These are phyloP conservation scores for Lapara coniferarum DNA, from an alignment of 2,888 invertebrate species.

Conservation along the genomic window DNA sequence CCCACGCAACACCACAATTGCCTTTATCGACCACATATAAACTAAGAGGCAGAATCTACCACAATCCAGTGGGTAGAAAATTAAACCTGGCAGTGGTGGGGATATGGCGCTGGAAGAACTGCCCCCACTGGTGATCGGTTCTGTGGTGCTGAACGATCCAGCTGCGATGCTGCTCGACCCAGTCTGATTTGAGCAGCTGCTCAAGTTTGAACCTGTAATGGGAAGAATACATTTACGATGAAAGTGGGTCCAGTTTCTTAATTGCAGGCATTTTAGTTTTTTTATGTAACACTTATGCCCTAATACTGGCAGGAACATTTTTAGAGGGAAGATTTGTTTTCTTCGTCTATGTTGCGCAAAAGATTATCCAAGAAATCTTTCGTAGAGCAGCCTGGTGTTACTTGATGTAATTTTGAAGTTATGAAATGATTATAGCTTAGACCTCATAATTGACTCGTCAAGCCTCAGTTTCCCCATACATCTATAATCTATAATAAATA, in stretches of 20 bases:
- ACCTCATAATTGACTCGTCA: no score
- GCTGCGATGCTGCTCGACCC: slow-evolving; percentile 78
- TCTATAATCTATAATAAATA: no score
- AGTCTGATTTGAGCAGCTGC: slow-evolving; percentile 80
- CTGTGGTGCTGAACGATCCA: slow-evolving; percentile 77
- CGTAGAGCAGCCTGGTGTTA: no score
- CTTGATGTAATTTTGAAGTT: no score
- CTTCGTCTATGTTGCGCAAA: no score
- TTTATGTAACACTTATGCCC: no score
- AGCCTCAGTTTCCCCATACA: no score
- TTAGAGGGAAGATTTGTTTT: no score
- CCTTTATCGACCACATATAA: neutral
- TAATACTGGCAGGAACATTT: no score
- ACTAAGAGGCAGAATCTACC: neutral
- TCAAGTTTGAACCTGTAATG: slow-evolving; percentile 75
- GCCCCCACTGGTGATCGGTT: slow-evolving; percentile 78
- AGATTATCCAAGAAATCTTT: neutral
- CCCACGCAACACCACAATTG: no score
- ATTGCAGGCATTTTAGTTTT: neutral
- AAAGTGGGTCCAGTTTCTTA: neutral
- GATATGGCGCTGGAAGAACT: slow-evolving; percentile 80
- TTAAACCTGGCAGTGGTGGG: slow-evolving; percentile 75
- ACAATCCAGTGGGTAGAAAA: neutral
- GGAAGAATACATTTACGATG: neutral
- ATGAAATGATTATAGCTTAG: no score